Evolutionary conservation across 2,888 invertebrate species (phyloP).

Genomic region (Heteromyza rotundicornis): DNA sequence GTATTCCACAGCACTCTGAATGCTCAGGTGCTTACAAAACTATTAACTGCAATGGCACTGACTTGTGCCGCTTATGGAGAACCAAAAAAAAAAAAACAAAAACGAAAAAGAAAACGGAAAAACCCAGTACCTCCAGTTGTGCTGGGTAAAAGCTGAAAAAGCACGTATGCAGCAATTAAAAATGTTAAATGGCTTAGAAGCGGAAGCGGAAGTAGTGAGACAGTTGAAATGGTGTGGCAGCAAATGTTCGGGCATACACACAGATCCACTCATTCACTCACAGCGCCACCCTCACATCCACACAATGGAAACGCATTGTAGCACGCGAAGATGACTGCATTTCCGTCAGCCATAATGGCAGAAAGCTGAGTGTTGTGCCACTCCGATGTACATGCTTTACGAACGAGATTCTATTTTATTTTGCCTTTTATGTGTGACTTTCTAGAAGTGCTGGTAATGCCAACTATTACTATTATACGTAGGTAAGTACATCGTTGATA

Average conservation of each 20-base stretch:
- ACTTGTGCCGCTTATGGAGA: constrained; percentile 11
- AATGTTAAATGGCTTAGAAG: constrained; percentile 36
- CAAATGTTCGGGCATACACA: too few species aligned
- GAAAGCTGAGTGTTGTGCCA: too few species aligned
- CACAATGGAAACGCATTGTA: constrained; percentile 11
- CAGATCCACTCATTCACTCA: too few species aligned
- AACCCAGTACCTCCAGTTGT: neutral
- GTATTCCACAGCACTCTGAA: neutral
- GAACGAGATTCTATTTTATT: too few species aligned
- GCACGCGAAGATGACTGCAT: constrained; percentile 35
- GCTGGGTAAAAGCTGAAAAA: neutral
- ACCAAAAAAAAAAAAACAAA: neutral
- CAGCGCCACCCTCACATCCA: neutral
- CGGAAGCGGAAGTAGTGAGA: constrained; percentile 22
- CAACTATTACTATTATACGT: too few species aligned
- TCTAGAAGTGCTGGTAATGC: too few species aligned
- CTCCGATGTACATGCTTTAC: too few species aligned
- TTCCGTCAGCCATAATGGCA: constrained; percentile 27
- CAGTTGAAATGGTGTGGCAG: neutral
- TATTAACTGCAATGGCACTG: constrained; percentile 28
- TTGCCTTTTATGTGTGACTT: too few species aligned
- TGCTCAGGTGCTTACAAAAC: constrained; percentile 25
- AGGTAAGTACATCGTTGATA: too few species aligned
- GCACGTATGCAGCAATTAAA: constrained; percentile 34
- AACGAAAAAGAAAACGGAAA: neutral